A percentile compares a stretch with the other conserved stretches of the same genome.
Evolutionary conservation across 2,113 vertebrate species (phyloP).

Genomic region (Tympanuchus pallidicinctus): DNA sequence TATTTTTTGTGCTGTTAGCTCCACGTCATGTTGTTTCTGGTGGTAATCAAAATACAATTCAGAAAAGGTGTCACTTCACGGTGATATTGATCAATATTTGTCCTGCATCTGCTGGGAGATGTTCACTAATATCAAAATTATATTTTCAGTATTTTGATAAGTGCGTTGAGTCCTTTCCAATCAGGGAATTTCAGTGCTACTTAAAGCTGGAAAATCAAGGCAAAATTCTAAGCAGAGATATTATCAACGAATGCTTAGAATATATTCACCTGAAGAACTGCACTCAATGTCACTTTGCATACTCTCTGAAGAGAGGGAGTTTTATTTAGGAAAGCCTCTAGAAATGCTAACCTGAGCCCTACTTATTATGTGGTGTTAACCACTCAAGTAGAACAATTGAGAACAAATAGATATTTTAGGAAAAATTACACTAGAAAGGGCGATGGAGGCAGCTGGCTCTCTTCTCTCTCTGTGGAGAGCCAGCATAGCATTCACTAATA

Average conservation of each 20-base stretch:
- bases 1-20: neutral
- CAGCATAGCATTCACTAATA: neutral
- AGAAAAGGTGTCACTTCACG: neutral
- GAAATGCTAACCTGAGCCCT: conserved; percentile 11
- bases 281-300: neutral
- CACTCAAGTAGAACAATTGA: conserved; percentile 5
- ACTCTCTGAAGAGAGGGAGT: neutral
- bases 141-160: neutral
- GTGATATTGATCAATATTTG: neutral
- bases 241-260: neutral
- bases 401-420: conserved; percentile 4
- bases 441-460: neutral
- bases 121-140: accelerated
- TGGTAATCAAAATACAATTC: neutral
- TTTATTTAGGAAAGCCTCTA: conserved; percentile 18
- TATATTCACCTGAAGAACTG: neutral
- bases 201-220: neutral
- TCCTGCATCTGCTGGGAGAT: neutral
- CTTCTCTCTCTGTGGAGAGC: neutral
- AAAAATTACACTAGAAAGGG: neutral
- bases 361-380: neutral
- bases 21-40: no score
- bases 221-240: neutral
- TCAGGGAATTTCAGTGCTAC: neutral
- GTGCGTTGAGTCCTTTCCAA: neutral